These are phyloP conservation scores for Bradysia coprophila DNA, from an alignment of 1,140 invertebrate species.

Conservation along the genomic window DNA sequence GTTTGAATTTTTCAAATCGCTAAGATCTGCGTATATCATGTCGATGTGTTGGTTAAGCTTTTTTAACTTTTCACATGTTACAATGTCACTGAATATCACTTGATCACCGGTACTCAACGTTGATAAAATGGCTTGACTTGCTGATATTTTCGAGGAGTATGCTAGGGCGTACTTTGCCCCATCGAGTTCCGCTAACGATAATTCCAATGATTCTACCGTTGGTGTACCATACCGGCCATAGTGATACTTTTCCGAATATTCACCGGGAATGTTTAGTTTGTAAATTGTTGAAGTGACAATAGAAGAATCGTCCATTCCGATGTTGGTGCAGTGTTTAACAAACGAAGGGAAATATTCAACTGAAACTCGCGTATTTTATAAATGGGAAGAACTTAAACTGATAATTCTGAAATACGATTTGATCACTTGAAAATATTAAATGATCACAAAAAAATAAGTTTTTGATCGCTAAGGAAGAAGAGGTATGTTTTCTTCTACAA, in stretches of 20 bases:
- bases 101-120: constrained; percentile 71
- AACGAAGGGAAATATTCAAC: too few relatives aligned
- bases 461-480: too few relatives aligned
- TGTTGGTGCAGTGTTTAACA: too few relatives aligned
- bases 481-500: too few relatives aligned
- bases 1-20: constrained; percentile 42
- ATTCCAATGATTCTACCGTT: constrained; percentile 66
- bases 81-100: constrained; percentile 54
- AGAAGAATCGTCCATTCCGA: too few relatives aligned
- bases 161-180: constrained; percentile 59
- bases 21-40: constrained; percentile 68
- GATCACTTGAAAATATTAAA: too few relatives aligned
- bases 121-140: constrained; percentile 48
- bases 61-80: constrained; percentile 53
- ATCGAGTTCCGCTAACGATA: constrained; percentile 72
- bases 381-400: too few relatives aligned
- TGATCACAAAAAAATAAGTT: too few relatives aligned
- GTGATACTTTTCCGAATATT: constrained; percentile 47
- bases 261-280: too few relatives aligned
- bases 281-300: too few relatives aligned
- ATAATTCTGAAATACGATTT: too few relatives aligned
- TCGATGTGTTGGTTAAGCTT: constrained; percentile 16
- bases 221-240: constrained; percentile 88
- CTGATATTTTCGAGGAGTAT: constrained; percentile 76
- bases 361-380: too few relatives aligned